Conservation (phyloP, 2,888 invertebrate species). For the Perithous albicinctus region DNA sequence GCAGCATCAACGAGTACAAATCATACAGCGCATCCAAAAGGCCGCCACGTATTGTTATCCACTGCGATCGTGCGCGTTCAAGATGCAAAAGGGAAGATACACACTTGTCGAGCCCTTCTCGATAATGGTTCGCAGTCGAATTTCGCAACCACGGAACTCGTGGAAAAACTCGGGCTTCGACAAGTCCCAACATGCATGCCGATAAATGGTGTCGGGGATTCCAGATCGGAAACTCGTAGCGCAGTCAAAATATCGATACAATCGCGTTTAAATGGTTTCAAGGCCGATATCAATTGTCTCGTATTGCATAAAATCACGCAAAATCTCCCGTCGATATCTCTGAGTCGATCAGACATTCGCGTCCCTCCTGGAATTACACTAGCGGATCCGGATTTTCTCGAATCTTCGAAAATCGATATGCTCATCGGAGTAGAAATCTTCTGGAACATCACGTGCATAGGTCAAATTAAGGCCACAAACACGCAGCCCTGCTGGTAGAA, state of each 20-base stretch:
- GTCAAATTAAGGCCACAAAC: slow-evolving; percentile 31
- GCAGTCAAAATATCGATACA: neutral
- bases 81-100: slow-evolving; percentile 1
- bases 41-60: slow-evolving; percentile 27
- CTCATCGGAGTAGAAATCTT: slow-evolving; percentile 58
- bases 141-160: slow-evolving; percentile 28
- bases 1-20: neutral
- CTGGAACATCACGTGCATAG: slow-evolving; percentile 28
- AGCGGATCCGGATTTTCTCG: slow-evolving; percentile 60
- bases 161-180: neutral
- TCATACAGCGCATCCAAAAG: neutral
- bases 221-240: neutral
- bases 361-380: slow-evolving; percentile 47
- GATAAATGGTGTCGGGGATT: slow-evolving; percentile 15
- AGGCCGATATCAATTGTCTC: slow-evolving; percentile 41
- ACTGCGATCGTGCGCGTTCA: slow-evolving; percentile 33
- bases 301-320: slow-evolving; percentile 52
- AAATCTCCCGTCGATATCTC: slow-evolving; percentile 33
- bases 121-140: slow-evolving; percentile 49
- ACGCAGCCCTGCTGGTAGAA: slow-evolving; percentile 41
- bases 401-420: slow-evolving; percentile 42
- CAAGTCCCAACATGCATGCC: neutral
- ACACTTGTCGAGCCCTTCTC: slow-evolving; percentile 26
- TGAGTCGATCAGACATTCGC: slow-evolving; percentile 14
- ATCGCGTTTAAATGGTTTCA: slow-evolving; percentile 31